Base-by-base conservation (phyloP, 2,888 invertebrate species). In the Agonopterix alstromeriana region DNA sequence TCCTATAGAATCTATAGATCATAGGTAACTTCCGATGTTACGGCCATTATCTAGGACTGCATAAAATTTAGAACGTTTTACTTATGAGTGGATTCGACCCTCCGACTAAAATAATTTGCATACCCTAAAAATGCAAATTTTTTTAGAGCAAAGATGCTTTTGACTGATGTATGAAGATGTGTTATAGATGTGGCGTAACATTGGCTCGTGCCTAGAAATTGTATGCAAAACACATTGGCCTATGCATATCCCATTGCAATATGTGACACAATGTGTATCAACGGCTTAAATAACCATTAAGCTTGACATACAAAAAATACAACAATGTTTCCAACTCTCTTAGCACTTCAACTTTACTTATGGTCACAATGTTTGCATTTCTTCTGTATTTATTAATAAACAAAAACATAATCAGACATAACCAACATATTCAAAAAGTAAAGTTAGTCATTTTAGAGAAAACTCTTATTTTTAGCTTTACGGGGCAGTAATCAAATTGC, bases 1-100 rank as follows among this genome's bases (percentile, higher is more conserved):
- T n/a, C n/a, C n/a, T n/a, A n/a, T n/a, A n/a, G n/a, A n/a, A n/a
- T 49, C 54, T 53, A 53, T 56, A 60, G 53, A 51, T 60, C 57
- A 55, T 55, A 53, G 54, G 54, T 58, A 57, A 55, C 53, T 57
- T 55, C 52, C 50, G 53, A 58, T 57, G 57, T 55, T 53, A 56
- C 56, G 56, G 53, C 49, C 54, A 58, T 58, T 59, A 61, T 62
- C 61, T 56, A 52, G 49, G 54, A 57, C 53, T 55, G 58, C 56
- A 65, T 67, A 61, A 57, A 60, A 67, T 67, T 65, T 63, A 54
- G 56, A 49, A 47, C 42, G 56, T 54, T 69, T 70, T 66, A 59
- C 65, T 63, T 66, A 61, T 51, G 45, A 53, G 49, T 54, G 52
- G 53, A 17, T 47, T 50, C 49, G 49, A 53, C 46, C 52, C 51